Evolutionary conservation across 2,797 vertebrate genomes (phyloP).

Genomic region (Channa striata): DNA sequence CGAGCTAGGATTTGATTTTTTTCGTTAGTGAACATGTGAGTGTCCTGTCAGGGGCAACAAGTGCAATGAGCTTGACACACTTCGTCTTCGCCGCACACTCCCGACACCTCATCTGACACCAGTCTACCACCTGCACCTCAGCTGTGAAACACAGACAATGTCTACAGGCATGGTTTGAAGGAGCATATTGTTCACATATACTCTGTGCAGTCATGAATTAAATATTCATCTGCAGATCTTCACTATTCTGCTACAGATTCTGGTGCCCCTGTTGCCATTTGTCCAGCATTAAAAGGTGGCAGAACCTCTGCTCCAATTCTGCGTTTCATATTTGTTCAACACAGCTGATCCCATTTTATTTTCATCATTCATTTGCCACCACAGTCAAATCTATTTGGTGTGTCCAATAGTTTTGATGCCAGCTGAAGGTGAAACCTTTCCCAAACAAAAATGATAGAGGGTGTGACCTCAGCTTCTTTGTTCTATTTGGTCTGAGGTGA

Average conservation of each 20-base stretch:
- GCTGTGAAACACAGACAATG: neutral
- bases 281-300: neutral
- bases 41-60: no score
- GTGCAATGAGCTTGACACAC: no score
- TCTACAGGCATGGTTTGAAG: neutral
- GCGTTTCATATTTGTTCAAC: neutral
- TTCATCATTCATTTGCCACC: conserved; percentile 36
- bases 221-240: neutral
- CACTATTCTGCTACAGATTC: neutral
- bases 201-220: neutral
- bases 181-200: neutral
- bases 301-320: neutral
- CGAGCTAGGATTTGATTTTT: no score
- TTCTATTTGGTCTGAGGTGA: conserved; percentile 54
- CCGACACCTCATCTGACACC: no score
- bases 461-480: conserved; percentile 35
- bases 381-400: conserved; percentile 25
- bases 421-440: conserved; percentile 47
- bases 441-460: conserved; percentile 45
- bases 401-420: conserved; percentile 28
- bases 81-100: no score
- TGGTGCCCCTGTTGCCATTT: neutral
- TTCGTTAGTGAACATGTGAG: no score
- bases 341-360: conserved; percentile 26
- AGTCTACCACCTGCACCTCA: no score